phyloP scores from a whole-genome alignment of 2,113 vertebrate genomes.

The Nannospalax galili region DNA sequence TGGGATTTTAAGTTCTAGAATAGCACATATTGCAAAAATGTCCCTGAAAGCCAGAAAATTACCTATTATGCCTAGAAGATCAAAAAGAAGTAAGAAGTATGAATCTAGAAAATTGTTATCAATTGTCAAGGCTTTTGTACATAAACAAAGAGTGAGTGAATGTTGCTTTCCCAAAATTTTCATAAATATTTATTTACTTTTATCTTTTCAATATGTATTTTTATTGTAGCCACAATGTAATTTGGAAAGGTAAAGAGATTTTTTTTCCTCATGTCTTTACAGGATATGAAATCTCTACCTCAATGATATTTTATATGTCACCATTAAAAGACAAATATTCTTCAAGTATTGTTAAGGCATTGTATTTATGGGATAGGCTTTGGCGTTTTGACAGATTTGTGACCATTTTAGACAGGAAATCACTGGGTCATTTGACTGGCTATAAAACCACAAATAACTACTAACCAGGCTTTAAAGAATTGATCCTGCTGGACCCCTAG shows the following conservation, averaged over 20 bases:
- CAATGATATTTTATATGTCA: conserved; percentile 62
- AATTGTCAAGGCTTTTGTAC: neutral
- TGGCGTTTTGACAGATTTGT: conserved; percentile 67
- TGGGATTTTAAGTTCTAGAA: neutral
- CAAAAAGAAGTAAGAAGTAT: neutral
- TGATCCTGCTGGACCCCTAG: neutral
- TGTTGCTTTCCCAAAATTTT: neutral
- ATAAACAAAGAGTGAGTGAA: neutral
- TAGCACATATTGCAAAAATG: neutral
- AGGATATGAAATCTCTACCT: conserved; percentile 50
- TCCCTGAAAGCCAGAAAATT: neutral
- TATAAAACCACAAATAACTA: conserved; percentile 9
- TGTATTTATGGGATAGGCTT: neutral
- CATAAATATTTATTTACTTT: neutral
- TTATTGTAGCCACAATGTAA: neutral
- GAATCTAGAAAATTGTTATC: neutral
- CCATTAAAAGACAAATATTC: conserved; percentile 70
- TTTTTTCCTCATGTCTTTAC: conserved; percentile 40
- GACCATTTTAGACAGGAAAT: conserved; percentile 59
- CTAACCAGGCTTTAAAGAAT: conserved; percentile 18
- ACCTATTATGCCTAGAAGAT: neutral
- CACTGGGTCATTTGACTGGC: conserved; percentile 68
- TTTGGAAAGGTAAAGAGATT: conserved; percentile 6
- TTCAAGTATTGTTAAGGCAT: conserved; percentile 36
- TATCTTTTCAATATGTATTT: too few species aligned